Evolutionary conservation across 2,888 invertebrate genomes (phyloP), one percentile per base, ranked within the genome.

Genomic region (Epiblema foenella): DNA sequence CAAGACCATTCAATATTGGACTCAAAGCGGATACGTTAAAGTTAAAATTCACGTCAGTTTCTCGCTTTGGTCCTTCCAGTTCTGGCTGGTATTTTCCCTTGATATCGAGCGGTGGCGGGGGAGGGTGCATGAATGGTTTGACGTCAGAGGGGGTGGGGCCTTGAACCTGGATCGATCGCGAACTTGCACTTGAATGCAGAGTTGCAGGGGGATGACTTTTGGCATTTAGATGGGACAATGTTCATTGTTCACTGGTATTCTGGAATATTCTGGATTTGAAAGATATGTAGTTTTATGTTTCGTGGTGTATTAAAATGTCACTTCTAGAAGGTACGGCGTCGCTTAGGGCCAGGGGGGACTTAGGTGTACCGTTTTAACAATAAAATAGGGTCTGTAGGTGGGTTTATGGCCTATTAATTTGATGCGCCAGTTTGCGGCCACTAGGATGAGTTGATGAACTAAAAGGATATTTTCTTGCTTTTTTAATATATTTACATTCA

Each of bases 81-180:
- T 63, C 20, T 63, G 37, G 24, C 7, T 52, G 20, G 24, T 56
- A 15, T n/a, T 1, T 49, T 17, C 63, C 69, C 62, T 24, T 39
- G n/a, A 42, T 69, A 65, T 69, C 58, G 69, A 69, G n/a, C 69
- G 64, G 39, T 56, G n/a, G 62, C 37, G 18, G 33, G 33, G n/a
- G 33, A 0, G 18, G 56, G 54, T 63, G 64, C 15, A 69, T 69
- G 69, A 69, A 69, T 69, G 69, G 69, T 42, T 69, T 69, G 69
- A 69, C 69, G 69, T 69, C 69, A 69, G 69, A 58, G 58, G 52
- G 29, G 18, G 65, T 24, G 49, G 65, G 12, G 42, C 81, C 83
- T 82, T 83, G 83, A 83, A 82, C 83, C 80, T 82, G 81, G 78
- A 82, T 83, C 79, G 83, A 83, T 81, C 77, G 66, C 72, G 76